Evolutionary conservation across 1,140 invertebrate genomes (phyloP), one percentile per base, ranked within the genome.

Genomic region (Streblospio benedicti): DNA sequence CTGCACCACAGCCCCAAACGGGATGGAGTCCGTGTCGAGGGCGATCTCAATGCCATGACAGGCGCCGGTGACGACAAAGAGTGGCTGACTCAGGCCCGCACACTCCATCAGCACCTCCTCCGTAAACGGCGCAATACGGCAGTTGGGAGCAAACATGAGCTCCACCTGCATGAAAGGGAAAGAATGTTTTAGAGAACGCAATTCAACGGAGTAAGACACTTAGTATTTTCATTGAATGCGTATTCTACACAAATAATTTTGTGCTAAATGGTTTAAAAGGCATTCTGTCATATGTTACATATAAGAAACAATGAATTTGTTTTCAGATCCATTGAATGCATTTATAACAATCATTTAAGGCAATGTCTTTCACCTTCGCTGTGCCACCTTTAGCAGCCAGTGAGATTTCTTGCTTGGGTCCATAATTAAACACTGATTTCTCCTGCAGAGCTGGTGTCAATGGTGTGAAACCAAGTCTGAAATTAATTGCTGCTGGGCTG

Each of bases 41-140:
- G 32, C 57, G 38, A 79, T 68, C 59, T 79, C 75, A 67, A 77
- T 72, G 23, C 75, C 77, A 18, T 75, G 66, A 65, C 74, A 76
- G 12, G 68, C 71, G 25, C 76, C 77, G 30, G 67, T 63, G 4
- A 79, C 59, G 3, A 75, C 68, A 69, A 78, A 78, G 38, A 78
- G 47, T 4, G 77, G 70, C 64, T 73, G 71, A 35, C 64, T 68
- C 30, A 74, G 57, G 18, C 74, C 75, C 23, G 69, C 67, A 68
- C 70, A 73, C 64, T 78, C 75, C 52, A 77, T 41, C 51, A 74
- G 58, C 16, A 76, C 67, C 49, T 43, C 50, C 44, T 60, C 69
- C 43, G 75, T 67, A 31, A 76, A 70, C 51, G 69, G 70, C 41
- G 62, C 63, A 18, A 68, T 71, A 14, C 76, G 72, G 25, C 70